Conservation (phyloP, 2,888 invertebrate species). For the Limnephilus rhombicus region DNA sequence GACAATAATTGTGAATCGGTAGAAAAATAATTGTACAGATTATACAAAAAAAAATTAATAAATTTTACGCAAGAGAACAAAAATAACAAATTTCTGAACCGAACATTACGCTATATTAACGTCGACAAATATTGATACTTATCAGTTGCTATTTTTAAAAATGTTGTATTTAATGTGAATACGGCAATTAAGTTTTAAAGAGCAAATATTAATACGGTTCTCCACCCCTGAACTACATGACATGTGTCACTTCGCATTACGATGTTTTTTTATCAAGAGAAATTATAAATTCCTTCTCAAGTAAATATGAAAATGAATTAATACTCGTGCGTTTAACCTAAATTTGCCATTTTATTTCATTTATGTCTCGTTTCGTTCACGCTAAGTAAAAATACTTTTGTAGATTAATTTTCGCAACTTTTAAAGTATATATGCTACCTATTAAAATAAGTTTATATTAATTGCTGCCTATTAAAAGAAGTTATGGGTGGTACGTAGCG, state of each 20-base stretch:
- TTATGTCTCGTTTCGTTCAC: not conserved
- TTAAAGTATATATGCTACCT: not conserved
- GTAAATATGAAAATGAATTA: not conserved
- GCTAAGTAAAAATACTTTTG: not conserved
- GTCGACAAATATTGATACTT: too few species aligned
- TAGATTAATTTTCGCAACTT: not conserved
- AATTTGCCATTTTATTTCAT: not conserved
- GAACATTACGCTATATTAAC: too few species aligned
- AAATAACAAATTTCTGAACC: too few species aligned
- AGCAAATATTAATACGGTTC: not conserved
- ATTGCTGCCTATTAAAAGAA: too few species aligned
- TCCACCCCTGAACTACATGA: not conserved
- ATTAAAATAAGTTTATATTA: too few species aligned
- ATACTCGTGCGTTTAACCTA: not conserved
- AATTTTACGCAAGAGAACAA: too few species aligned
- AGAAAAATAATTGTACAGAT: too few species aligned
- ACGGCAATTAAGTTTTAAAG: not conserved
- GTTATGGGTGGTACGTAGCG: too few species aligned
- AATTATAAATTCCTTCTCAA: not conserved
- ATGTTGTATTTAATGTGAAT: too few species aligned
- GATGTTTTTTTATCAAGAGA: not conserved
- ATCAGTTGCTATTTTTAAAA: too few species aligned
- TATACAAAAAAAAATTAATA: too few species aligned
- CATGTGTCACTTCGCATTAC: constrained; percentile 29
- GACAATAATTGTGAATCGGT: too few species aligned